Percentiles rank a stretch among this genome's conserved stretches.
Conservation (phyloP, 2,888 invertebrate species). For the Sphaerophoria taeniata region DNA sequence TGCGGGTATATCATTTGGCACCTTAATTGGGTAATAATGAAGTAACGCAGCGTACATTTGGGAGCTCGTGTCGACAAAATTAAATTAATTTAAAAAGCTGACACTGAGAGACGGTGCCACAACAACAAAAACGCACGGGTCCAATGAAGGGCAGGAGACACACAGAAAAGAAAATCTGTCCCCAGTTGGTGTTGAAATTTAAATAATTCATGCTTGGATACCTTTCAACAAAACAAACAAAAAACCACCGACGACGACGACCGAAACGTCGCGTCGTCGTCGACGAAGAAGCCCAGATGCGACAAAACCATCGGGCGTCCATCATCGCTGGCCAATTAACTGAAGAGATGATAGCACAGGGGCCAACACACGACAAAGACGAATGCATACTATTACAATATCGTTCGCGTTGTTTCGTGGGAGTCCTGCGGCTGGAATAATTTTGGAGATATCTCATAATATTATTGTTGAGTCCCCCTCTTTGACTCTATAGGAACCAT, state of each 20-base stretch:
- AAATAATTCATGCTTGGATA: conserved; percentile 63
- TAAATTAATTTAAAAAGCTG: conserved; percentile 68
- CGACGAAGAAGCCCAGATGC: background rate
- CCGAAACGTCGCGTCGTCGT: too few relatives aligned
- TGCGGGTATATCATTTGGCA: conserved; percentile 54
- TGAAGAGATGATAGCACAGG: conserved; percentile 1
- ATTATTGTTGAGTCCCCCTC: background rate
- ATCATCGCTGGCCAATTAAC: conserved; percentile 8
- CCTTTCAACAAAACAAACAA: background rate
- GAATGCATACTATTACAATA: conserved; percentile 18
- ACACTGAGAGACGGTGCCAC: conserved; percentile 10
- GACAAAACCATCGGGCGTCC: background rate
- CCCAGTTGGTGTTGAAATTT: conserved; percentile 61
- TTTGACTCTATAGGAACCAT: background rate
- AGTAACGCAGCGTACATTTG: conserved; percentile 45
- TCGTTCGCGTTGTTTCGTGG: background rate
- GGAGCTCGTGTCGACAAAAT: conserved; percentile 53
- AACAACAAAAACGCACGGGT: background rate
- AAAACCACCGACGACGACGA: too few relatives aligned
- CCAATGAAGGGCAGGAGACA: background rate
- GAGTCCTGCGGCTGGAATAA: conserved; percentile 11
- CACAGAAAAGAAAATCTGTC: conserved; percentile 25
- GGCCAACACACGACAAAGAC: background rate
- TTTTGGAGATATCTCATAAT: conserved; percentile 14
- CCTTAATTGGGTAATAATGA: conserved; percentile 72